Evolutionary conservation across 1,140 invertebrate genomes (phyloP).

Genomic region (Piezodorus guildinii): DNA sequence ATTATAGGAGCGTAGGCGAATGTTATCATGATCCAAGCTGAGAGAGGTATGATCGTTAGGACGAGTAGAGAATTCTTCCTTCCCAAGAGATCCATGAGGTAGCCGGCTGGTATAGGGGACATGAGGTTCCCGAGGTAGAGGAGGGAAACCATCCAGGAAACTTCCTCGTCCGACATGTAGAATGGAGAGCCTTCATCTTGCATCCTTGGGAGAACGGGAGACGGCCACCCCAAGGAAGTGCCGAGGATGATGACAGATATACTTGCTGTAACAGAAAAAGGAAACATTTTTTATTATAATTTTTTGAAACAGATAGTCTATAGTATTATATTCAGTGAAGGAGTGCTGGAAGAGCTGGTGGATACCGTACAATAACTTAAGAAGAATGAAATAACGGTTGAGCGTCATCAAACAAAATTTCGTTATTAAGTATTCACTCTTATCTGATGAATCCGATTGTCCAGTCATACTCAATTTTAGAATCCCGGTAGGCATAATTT

Average conservation of each 20-base stretch:
- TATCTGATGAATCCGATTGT: too few species aligned
- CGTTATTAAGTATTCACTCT: too few species aligned
- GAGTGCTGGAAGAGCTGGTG: too few species aligned
- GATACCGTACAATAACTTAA: too few species aligned
- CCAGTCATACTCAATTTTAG: too few species aligned
- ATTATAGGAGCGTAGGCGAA: conserved; percentile 8
- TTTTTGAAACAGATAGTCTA: too few species aligned
- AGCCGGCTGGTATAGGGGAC: conserved; percentile 31
- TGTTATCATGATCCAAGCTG: conserved; percentile 42
- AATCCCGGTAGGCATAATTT: too few species aligned
- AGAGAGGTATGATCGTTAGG: conserved; percentile 42
- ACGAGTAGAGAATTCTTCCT: conserved; percentile 55
- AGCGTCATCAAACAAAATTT: too few species aligned
- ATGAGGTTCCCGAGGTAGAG: conserved; percentile 26
- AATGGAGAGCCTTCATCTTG: conserved; percentile 17
- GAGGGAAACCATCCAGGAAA: conserved; percentile 27
- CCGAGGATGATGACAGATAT: conserved; percentile 38
- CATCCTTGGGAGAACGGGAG: conserved; percentile 42
- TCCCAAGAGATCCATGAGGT: conserved; percentile 60
- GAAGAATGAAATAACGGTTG: too few species aligned
- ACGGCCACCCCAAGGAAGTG: conserved; percentile 61
- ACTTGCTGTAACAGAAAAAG: conserved; percentile 26
- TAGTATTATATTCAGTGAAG: too few species aligned
- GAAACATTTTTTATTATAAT: too few species aligned
- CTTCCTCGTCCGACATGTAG: conserved; percentile 17